Conservation (phyloP, 53 echinoderm and acorn worm species). For the Luidia sarsii region DNA sequence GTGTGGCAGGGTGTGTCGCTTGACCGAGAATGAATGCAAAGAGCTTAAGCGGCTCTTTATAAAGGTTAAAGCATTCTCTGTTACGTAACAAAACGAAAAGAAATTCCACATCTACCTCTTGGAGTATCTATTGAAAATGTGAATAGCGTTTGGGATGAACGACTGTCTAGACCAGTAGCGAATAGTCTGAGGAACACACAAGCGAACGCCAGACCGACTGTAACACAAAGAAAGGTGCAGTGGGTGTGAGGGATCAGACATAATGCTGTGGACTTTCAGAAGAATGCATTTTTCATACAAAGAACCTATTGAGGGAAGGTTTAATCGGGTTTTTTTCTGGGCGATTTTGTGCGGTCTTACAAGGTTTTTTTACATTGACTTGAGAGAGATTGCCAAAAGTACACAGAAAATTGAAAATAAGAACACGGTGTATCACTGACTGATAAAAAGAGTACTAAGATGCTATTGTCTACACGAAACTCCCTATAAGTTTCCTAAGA, state of each 20-base stretch:
- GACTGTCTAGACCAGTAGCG: background rate
- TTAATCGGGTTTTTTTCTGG: background rate
- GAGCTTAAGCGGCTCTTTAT: too few relatives aligned
- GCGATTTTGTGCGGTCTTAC: background rate
- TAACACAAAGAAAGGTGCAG: background rate
- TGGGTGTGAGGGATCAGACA: background rate
- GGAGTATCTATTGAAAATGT: too few relatives aligned
- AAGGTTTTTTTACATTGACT: background rate
- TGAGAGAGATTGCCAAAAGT: background rate
- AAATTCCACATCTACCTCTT: too few relatives aligned
- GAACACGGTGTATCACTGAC: conserved; percentile 12
- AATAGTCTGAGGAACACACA: background rate
- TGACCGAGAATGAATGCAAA: too few relatives aligned
- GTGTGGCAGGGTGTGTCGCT: too few relatives aligned
- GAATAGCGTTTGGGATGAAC: background rate
- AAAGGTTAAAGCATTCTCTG: too few relatives aligned
- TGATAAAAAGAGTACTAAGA: background rate
- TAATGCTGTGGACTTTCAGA: background rate
- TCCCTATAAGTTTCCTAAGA: conserved; percentile 22
- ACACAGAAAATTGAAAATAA: background rate
- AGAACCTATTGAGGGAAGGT: background rate
- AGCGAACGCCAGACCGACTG: background rate
- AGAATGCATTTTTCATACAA: background rate
- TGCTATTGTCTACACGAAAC: conserved; percentile 13
- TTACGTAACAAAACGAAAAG: too few relatives aligned